A percentile compares a stretch with the other conserved stretches of the same genome.
Evolutionary conservation across 2,113 vertebrate genomes (phyloP).

Genomic region (Vidua chalybeata): DNA sequence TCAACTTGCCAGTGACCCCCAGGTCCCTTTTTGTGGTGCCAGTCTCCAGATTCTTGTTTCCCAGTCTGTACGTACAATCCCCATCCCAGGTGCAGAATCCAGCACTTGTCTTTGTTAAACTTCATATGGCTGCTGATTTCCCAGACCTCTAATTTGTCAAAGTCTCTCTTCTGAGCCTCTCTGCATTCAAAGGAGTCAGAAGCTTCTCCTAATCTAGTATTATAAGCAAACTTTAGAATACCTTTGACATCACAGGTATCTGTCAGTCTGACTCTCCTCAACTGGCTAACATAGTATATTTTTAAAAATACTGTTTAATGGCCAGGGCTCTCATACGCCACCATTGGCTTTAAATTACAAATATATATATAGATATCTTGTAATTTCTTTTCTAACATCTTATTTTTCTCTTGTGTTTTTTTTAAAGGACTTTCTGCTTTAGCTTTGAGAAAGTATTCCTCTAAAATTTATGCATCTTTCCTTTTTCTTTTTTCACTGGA

Average conservation of each 20-base stretch:
- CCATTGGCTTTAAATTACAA: neutral
- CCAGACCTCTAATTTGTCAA: neutral
- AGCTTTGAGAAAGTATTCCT: neutral
- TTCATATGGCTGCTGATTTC: neutral
- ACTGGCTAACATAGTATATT: neutral
- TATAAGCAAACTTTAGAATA: neutral
- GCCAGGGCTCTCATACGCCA: neutral
- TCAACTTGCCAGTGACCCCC: neutral
- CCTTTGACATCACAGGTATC: neutral
- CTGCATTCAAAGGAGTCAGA: neutral
- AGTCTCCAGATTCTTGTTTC: neutral
- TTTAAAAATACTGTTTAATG: neutral
- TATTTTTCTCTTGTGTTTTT: neutral
- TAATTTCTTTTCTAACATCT: neutral
- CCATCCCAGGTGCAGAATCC: neutral
- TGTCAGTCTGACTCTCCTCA: neutral
- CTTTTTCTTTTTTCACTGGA: neutral
- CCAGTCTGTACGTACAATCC: neutral
- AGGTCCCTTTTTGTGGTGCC: neutral
- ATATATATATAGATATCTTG: neutral
- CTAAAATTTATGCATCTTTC: neutral
- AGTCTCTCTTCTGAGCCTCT: neutral
- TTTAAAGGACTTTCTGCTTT: neutral
- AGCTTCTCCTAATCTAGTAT: neutral
- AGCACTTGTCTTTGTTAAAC: neutral